Conservation (phyloP, 1,140 invertebrate genomes). For the Nebria ingens region DNA sequence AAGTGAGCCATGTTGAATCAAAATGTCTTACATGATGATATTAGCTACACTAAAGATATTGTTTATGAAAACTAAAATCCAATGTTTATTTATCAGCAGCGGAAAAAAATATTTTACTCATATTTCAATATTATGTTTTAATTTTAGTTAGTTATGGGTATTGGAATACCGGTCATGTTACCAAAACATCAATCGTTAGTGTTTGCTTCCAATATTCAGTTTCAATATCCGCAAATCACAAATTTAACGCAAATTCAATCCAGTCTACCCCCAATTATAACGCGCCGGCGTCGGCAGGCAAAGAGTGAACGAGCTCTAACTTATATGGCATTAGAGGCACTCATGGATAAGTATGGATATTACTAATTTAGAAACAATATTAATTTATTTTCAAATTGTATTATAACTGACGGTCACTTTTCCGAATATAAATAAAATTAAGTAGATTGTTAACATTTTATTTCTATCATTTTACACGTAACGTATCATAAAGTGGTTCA, state of each 20-base stretch:
- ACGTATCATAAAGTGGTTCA: too few species aligned
- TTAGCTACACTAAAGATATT: too few species aligned
- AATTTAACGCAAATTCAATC: background rate
- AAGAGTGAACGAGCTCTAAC: background rate
- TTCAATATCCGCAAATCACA: conserved; percentile 2
- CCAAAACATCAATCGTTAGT: background rate
- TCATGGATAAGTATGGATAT: background rate
- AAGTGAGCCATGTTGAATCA: too few species aligned
- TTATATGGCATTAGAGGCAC: background rate
- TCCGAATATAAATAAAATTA: too few species aligned
- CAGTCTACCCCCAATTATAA: background rate
- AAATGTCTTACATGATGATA: too few species aligned
- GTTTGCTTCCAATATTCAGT: background rate
- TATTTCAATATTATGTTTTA: too few species aligned
- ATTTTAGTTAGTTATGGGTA: conserved; percentile 1
- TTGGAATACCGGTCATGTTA: background rate
- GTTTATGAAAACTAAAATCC: too few species aligned
- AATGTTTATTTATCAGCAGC: too few species aligned
- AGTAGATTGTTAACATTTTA: background rate
- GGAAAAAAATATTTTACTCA: too few species aligned
- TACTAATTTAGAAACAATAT: too few species aligned
- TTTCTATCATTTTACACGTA: background rate
- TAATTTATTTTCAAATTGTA: too few species aligned
- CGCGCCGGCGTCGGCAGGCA: background rate
- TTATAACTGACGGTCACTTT: too few species aligned